A percentile compares a stretch with the other conserved stretches of the same genome.
These are phyloP conservation scores for Astreopora myriophthalma DNA, from an alignment of 64 coral and sea anemone genomes.

Conservation along the genomic window DNA sequence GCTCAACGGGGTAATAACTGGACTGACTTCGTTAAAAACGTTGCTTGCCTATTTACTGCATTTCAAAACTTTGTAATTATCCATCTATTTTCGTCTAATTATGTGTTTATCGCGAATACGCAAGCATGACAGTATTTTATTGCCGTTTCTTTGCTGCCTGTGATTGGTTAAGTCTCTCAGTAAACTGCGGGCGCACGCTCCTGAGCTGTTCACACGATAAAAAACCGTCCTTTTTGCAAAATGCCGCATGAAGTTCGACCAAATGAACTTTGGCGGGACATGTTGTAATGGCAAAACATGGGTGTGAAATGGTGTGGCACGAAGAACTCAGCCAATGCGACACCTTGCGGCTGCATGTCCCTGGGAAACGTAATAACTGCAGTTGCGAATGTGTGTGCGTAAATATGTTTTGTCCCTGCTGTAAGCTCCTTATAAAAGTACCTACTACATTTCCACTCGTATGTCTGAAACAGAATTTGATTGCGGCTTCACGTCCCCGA, in stretches of 20 bases:
- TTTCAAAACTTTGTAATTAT: not conserved
- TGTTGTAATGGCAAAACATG: not conserved
- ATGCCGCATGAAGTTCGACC: conserved; percentile 53
- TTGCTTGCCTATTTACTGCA: conserved; percentile 5
- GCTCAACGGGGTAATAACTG: too few species aligned
- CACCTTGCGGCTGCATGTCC: not conserved
- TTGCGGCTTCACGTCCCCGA: not conserved
- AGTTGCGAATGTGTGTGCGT: not conserved
- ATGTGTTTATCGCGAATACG: not conserved
- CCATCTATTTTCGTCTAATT: not conserved
- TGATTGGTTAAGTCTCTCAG: not conserved
- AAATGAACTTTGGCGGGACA: conserved; percentile 10
- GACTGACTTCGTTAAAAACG: too few species aligned
- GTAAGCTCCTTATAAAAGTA: not conserved
- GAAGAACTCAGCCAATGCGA: not conserved
- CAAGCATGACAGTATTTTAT: not conserved
- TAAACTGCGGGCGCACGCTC: conserved; percentile 35
- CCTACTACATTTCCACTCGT: not conserved
- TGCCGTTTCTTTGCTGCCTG: not conserved
- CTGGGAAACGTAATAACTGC: not conserved
- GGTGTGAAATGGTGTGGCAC: not conserved
- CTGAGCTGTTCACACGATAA: conserved; percentile 22
- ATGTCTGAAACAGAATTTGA: not conserved
- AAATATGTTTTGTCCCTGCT: conserved; percentile 12
- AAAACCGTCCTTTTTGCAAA: conserved; percentile 25